A percentile compares a stretch with the other conserved stretches of the same genome.
phyloP scores from a whole-genome alignment of 2,888 invertebrate species.

The Frankliniella intonsa region DNA sequence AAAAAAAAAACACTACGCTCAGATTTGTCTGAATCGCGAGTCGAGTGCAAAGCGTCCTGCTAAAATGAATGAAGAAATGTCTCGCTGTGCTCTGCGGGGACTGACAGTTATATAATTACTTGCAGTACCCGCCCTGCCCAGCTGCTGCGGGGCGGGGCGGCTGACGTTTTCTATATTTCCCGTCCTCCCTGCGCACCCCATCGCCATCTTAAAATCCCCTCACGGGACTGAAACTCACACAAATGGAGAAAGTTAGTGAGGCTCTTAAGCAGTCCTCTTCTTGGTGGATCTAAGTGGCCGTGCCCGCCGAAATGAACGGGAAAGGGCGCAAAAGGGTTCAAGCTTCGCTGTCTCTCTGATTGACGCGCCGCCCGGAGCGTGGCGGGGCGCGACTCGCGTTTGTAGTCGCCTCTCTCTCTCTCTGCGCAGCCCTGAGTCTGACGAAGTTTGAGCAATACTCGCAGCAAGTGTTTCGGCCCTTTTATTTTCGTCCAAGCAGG shows the following conservation, averaged over 20 bases:
- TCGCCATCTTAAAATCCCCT: not conserved
- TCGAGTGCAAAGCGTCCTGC: no score
- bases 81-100: not conserved
- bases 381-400: not conserved
- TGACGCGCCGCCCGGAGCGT: not conserved
- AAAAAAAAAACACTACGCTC: no score
- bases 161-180: not conserved
- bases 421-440: not conserved
- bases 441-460: not conserved
- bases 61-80: no score
- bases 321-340: not conserved
- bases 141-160: not conserved
- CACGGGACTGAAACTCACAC: conserved; percentile 15
- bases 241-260: conserved; percentile 20
- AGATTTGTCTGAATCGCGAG: no score
- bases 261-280: conserved; percentile 13
- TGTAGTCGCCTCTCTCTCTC: no score
- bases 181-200: not conserved
- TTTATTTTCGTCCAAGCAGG: not conserved
- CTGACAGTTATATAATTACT: conserved; percentile 14
- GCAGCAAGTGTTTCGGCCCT: not conserved
- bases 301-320: not conserved
- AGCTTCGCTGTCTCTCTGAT: not conserved
- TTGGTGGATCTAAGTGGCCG: not conserved
- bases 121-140: not conserved